These are phyloP conservation scores for Ceratina calcarata DNA, from an alignment of 1,140 invertebrate genomes.

Conservation along the genomic window DNA sequence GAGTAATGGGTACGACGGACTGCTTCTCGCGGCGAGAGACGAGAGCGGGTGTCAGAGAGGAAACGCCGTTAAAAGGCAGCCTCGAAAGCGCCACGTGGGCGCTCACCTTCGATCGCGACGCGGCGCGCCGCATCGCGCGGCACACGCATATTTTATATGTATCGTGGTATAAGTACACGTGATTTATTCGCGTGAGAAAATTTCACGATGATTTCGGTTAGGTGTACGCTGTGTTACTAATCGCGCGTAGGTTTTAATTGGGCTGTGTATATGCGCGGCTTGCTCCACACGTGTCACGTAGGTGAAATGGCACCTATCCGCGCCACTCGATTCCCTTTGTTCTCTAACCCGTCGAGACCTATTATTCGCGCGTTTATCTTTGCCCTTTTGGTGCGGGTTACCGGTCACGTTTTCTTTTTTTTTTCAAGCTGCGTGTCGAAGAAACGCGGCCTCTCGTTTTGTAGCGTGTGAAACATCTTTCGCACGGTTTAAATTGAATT, in stretches of 20 bases:
- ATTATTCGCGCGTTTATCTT: background rate
- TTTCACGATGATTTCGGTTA: constrained; percentile 25
- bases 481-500: too few species aligned
- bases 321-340: constrained; percentile 14
- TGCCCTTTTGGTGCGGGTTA: background rate
- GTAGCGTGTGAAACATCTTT: too few species aligned
- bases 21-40: constrained; percentile 40
- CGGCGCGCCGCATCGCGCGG: background rate
- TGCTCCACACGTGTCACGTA: constrained; percentile 44
- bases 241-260: constrained; percentile 63
- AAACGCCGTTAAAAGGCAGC: constrained; percentile 61
- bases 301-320: constrained; percentile 31
- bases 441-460: background rate
- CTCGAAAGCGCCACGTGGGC: constrained; percentile 65
- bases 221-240: constrained; percentile 33
- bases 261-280: constrained; percentile 44
- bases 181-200: constrained; percentile 54
- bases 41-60: constrained; percentile 26
- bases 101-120: constrained; percentile 58
- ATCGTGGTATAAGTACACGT: constrained; percentile 4
- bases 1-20: constrained; percentile 49
- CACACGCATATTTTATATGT: background rate
- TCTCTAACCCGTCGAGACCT: background rate
- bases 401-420: background rate
- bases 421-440: background rate